A percentile compares a stretch with the other conserved stretches of the same genome.
Conservation (phyloP, 2,888 invertebrate species). For the Julus scandinavius region DNA sequence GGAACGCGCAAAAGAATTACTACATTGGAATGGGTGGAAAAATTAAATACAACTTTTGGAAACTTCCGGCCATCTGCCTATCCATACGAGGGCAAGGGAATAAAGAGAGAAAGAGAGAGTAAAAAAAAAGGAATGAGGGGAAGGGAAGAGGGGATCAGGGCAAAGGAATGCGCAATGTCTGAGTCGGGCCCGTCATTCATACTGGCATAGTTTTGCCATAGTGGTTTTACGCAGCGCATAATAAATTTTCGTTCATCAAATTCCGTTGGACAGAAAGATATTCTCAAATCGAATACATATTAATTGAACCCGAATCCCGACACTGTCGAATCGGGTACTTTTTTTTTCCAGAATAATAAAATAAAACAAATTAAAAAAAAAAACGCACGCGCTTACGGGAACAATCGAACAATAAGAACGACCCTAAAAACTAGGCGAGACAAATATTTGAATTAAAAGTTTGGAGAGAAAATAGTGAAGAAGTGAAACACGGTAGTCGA, state of each 20-base stretch:
- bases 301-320: not conserved
- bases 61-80: constrained; percentile 46
- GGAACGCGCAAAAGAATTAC: not conserved
- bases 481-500: not conserved
- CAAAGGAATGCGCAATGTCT: constrained; percentile 44
- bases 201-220: constrained; percentile 45
- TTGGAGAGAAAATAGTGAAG: not conserved
- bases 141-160: constrained; percentile 39
- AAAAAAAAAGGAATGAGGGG: constrained; percentile 46
- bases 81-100: constrained; percentile 39
- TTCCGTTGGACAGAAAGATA: not conserved
- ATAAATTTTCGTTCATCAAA: not conserved
- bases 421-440: not conserved
- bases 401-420: constrained; percentile 35
- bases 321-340: not conserved
- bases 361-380: not conserved
- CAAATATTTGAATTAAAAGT: not conserved
- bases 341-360: not conserved
- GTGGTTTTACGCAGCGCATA: constrained; percentile 40
- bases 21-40: not conserved
- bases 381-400: constrained; percentile 29
- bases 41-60: constrained; percentile 15
- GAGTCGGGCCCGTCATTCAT: constrained; percentile 28
- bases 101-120: constrained; percentile 38
- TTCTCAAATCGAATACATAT: not conserved